A percentile compares a stretch with the other conserved stretches of the same genome.
Evolutionary conservation across 2,888 invertebrate species (phyloP).

Genomic region (Pollenia amentaria): DNA sequence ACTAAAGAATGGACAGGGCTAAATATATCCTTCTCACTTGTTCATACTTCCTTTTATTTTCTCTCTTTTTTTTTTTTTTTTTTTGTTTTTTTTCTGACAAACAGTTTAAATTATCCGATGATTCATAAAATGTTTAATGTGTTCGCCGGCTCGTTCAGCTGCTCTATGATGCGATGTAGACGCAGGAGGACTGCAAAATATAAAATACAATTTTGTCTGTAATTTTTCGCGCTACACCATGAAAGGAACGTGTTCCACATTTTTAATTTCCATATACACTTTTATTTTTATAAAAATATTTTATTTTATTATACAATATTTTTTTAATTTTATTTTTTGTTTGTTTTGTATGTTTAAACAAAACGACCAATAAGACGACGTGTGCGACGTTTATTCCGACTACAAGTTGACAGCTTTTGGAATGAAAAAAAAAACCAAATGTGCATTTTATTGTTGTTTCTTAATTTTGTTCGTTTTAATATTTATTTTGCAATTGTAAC

Average conservation of each 20-base stretch:
- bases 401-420: slow-evolving; percentile 67
- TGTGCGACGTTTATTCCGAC: slow-evolving; percentile 25
- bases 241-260: slow-evolving; percentile 73
- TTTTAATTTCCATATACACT: slow-evolving; percentile 70
- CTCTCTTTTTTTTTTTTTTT: background rate
- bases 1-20: too few species aligned
- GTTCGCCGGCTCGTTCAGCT: slow-evolving; percentile 20
- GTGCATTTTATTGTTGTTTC: slow-evolving; percentile 33
- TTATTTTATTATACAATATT: slow-evolving; percentile 52
- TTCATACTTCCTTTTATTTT: background rate
- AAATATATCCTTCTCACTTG: too few species aligned
- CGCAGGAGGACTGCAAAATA: slow-evolving; percentile 59
- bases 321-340: slow-evolving; percentile 36
- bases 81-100: background rate
- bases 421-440: slow-evolving; percentile 47
- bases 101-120: slow-evolving; percentile 47
- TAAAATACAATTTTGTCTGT: slow-evolving; percentile 23
- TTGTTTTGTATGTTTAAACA: slow-evolving; percentile 7
- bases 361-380: slow-evolving; percentile 8
- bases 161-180: slow-evolving; percentile 22
- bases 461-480: background rate
- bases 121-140: slow-evolving; percentile 48
- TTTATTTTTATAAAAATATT: slow-evolving; percentile 25
- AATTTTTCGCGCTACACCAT: slow-evolving; percentile 57
- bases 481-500: slow-evolving; percentile 46